Conservation (phyloP, 2,113 vertebrate species). For the Menura novaehollandiae region DNA sequence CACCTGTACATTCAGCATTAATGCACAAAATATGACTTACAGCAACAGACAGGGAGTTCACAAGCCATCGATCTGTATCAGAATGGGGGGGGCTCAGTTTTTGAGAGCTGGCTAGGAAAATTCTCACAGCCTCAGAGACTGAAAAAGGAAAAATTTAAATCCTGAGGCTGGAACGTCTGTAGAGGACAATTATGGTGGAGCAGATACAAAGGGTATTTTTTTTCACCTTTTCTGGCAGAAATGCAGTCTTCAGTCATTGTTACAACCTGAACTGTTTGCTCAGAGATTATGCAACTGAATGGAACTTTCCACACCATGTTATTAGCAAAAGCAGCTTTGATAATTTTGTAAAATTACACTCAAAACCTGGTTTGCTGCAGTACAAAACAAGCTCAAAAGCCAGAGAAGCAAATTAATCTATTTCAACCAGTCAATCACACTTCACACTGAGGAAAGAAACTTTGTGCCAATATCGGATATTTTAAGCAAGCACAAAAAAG, state of each 20-base stretch:
- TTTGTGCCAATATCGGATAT: background rate
- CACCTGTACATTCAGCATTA: background rate
- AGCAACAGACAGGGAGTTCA: background rate
- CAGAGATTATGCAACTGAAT: background rate
- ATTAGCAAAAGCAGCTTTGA: background rate
- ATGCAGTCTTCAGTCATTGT: background rate
- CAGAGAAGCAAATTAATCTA: background rate
- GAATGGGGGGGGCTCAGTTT: background rate
- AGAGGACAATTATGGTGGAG: background rate
- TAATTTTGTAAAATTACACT: background rate
- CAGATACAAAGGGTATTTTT: background rate
- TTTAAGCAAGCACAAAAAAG: conserved; percentile 22
- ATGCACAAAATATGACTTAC: background rate
- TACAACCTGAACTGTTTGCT: background rate
- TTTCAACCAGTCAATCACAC: background rate
- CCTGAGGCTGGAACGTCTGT: background rate
- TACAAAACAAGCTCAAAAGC: background rate
- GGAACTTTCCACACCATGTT: background rate
- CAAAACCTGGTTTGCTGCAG: background rate
- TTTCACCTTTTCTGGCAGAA: background rate
- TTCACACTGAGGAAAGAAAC: background rate
- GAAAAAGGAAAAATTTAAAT: background rate
- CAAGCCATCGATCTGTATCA: accelerated
- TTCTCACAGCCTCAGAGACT: background rate
- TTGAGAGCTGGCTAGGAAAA: background rate